Conservation (phyloP, 2,113 vertebrate genomes). For the Centropus unirufus region DNA sequence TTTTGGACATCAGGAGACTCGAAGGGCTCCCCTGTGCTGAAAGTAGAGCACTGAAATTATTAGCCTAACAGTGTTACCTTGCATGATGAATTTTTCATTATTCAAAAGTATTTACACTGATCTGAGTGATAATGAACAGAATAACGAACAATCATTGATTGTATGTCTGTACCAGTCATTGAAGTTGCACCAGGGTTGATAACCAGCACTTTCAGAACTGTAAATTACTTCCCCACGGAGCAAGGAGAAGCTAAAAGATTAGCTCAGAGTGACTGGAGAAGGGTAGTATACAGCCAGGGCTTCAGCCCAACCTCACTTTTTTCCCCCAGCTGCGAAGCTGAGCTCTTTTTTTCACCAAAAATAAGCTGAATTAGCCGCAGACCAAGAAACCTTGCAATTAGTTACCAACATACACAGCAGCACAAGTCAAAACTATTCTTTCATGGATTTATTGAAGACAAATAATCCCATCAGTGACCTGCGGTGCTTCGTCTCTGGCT, state of each 20-base stretch:
- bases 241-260: background rate
- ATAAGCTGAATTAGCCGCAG: background rate
- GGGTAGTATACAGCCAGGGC: background rate
- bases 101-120: rapidly evolving
- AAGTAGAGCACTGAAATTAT: background rate
- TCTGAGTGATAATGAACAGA: background rate
- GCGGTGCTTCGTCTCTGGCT: background rate
- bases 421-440: background rate
- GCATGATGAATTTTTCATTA: background rate
- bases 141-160: background rate
- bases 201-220: background rate
- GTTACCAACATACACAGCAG: background rate
- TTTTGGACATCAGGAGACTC: background rate
- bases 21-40: rapidly evolving
- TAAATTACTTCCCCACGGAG: background rate
- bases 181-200: background rate
- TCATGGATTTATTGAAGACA: background rate
- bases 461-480: background rate
- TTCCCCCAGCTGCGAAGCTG: background rate
- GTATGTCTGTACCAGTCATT: background rate
- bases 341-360: background rate
- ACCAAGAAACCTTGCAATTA: background rate
- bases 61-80: rapidly evolving
- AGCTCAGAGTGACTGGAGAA: background rate
- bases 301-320: background rate